Base-by-base conservation (phyloP, 2,113 vertebrate species). In the Lasiurus cinereus region DNA sequence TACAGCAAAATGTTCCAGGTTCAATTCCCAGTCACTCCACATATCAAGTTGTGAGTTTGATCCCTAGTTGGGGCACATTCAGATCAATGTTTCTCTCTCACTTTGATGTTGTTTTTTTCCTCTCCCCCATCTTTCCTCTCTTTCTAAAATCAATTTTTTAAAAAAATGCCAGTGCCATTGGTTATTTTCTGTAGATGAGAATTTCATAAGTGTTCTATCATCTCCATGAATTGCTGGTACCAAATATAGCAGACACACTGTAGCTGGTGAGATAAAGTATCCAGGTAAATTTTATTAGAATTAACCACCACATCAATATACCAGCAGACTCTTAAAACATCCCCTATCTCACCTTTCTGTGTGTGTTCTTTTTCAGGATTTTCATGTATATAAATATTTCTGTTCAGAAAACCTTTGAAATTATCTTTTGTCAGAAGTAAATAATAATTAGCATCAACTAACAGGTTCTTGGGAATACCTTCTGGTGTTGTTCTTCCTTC, bases 401-500 rank as follows among this genome's bases (percentile, higher is more conserved):
- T 69, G 29, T 27, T 91, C 43, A 76, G 9, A 94, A 92, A 76
- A 11, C 31, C 13, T 96, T 78, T 46, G 78, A 16, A 91, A 90
- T 50, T 11, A 82, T 19, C n/a, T 39, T 54, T 36, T 59, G 77
- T 69, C 48, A 33, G 24, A 69, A 82, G 12, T 52, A 91, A 91
- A 85, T 39, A 88, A 91, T 29, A 39, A 83, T 70, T 73, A 66
- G 27, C 82, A 62, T 6, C 27, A 59, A 73, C 59, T 36, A 73
- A 21, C 0, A 66, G 10, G 27, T 12, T 50, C 27, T 72, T 59
- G 0, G 18, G 73, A 77, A 48, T 98, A 99, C 98, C 98, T 98
- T 99, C 74, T 29, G 98, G 46, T 22, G 84, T 88, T 98, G 98
- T 74, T 98, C 96, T 59, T 98, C 97, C 94, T 98, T 99, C 97